Conservation (phyloP, 2,113 vertebrate species). For the Toxotes chatareus region DNA sequence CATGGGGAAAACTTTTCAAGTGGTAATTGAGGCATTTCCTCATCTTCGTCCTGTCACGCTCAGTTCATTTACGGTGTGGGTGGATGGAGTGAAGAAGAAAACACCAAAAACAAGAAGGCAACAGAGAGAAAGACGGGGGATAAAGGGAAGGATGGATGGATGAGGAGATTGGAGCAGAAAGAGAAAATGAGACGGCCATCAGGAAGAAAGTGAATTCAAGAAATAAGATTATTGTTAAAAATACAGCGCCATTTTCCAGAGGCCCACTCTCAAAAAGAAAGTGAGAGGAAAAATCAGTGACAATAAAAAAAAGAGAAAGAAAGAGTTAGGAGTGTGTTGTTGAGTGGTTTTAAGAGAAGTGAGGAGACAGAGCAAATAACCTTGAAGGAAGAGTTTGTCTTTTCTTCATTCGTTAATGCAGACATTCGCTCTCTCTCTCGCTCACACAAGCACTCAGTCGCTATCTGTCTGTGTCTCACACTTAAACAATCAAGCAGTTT, state of each 20-base stretch:
- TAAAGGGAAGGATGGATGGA: background rate
- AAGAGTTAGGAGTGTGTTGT: background rate
- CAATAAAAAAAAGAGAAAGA: constrained; percentile 1
- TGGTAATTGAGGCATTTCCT: constrained; percentile 14
- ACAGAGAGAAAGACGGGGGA: background rate
- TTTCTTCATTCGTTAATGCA: constrained; percentile 31
- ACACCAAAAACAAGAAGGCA: background rate
- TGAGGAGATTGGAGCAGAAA: background rate
- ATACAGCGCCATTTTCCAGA: constrained; percentile 13
- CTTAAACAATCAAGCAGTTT: constrained; percentile 61
- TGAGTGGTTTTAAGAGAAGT: constrained; percentile 30
- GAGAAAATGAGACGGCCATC: background rate
- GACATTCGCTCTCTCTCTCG: background rate
- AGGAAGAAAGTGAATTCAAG: constrained; percentile 10
- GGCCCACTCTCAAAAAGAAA: background rate
- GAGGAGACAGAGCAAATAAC: constrained; percentile 43
- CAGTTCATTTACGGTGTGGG: background rate
- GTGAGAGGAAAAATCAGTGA: background rate
- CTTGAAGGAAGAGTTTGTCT: constrained; percentile 55
- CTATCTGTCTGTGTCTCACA: constrained; percentile 42
- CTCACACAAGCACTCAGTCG: background rate
- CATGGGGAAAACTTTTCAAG: background rate
- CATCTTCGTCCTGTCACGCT: constrained; percentile 13
- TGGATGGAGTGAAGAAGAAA: constrained; percentile 10
- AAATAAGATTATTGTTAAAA: constrained; percentile 31